Evolutionary conservation across 2,113 vertebrate genomes (phyloP).

Genomic region (Natator depressus): DNA sequence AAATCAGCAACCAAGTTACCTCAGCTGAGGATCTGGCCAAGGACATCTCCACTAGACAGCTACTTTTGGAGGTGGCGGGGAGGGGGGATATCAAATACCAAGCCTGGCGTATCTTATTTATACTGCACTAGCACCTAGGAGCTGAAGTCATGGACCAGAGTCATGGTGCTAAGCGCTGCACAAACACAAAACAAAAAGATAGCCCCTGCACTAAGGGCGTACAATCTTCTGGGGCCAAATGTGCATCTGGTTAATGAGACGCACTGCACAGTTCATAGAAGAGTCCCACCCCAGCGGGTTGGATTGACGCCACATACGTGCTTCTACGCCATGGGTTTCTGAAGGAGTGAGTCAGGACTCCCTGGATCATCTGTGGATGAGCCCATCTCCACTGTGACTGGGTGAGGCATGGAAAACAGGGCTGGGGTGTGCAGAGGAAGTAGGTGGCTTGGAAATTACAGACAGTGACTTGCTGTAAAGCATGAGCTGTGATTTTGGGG

Average conservation of each 20-base stretch:
- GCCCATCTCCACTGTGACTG: constrained; percentile 1
- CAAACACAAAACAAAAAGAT: background rate
- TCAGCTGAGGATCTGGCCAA: background rate
- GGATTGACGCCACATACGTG: no score
- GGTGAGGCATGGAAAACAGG: background rate
- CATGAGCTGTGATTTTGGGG: constrained; percentile 6
- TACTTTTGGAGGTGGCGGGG: background rate
- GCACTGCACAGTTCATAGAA: fast-evolving
- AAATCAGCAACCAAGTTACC: background rate
- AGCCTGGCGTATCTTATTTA: fast-evolving
- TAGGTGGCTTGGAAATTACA: constrained; percentile 1
- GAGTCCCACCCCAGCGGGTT: background rate
- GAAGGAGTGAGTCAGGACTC: background rate
- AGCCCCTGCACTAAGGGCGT: background rate
- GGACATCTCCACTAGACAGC: background rate
- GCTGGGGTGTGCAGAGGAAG: constrained; percentile 24
- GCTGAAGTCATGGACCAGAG: background rate
- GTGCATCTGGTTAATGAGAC: background rate
- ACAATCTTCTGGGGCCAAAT: background rate
- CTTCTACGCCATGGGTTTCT: background rate
- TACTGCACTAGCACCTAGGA: background rate
- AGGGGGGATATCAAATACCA: fast-evolving
- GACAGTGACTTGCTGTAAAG: constrained; percentile 24
- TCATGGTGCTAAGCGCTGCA: background rate
- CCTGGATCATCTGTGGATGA: background rate